phyloP scores from a whole-genome alignment of 2,797 vertebrate species.

The Xerus rutilus region DNA sequence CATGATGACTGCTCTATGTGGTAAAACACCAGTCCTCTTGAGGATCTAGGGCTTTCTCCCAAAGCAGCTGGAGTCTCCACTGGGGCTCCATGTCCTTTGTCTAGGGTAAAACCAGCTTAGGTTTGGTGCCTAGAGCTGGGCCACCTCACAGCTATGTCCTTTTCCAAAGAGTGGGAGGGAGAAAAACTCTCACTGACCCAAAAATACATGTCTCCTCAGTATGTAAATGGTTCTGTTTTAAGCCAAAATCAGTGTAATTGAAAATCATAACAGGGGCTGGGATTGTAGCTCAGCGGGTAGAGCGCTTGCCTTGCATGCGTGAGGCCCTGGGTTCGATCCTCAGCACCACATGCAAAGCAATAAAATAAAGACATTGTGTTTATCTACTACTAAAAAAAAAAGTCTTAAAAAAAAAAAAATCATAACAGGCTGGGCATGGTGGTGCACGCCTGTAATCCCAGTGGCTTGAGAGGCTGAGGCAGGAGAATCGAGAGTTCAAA shows the following conservation, averaged over 20 bases:
- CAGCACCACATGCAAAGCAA: no score
- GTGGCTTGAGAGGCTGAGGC: no score
- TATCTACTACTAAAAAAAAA: no score
- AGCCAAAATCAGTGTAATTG: slow-evolving; percentile 66
- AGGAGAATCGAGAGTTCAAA: no score
- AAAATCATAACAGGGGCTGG: slow-evolving; percentile 65
- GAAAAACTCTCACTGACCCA: neutral
- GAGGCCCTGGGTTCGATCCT: no score
- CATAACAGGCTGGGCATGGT: no score
- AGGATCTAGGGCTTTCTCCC: neutral
- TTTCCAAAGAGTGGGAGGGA: neutral
- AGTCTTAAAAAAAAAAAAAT: neutral
- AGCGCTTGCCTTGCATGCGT: no score
- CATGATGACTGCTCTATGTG: neutral
- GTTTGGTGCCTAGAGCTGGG: neutral
- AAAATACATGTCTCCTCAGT: slow-evolving; percentile 24
- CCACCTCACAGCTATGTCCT: neutral
- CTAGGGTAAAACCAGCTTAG: neutral
- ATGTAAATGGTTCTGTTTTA: slow-evolving; percentile 53
- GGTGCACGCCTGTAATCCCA: no score
- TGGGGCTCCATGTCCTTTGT: neutral
- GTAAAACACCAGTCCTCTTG: neutral
- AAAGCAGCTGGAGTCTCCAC: neutral
- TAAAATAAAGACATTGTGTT: no score
- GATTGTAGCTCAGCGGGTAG: no score